These are phyloP conservation scores for Mormyrops boulengeri DNA, from an alignment of 2,797 vertebrate genomes.

Conservation along the genomic window DNA sequence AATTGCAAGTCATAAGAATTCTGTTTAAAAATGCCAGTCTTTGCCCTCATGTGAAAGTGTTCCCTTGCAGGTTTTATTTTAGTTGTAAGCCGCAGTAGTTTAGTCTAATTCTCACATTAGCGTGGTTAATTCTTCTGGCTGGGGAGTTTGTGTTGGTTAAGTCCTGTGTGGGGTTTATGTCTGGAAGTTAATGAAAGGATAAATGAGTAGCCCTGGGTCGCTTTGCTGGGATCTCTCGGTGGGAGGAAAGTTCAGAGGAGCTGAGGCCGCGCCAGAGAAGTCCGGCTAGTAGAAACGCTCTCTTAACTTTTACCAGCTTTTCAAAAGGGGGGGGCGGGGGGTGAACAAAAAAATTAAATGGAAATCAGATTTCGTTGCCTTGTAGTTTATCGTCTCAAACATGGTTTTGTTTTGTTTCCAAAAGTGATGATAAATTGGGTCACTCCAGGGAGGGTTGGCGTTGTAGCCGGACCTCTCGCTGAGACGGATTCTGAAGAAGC, in stretches of 20 bases:
- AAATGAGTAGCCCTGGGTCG: not conserved
- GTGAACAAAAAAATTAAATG: not conserved
- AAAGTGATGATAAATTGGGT: not conserved
- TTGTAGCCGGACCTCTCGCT: not conserved
- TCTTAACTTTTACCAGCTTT: not conserved
- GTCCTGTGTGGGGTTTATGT: not conserved
- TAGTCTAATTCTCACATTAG: not conserved
- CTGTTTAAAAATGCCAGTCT: not conserved
- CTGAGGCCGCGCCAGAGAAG: not conserved
- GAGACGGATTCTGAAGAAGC: not conserved
- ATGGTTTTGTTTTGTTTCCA: not conserved
- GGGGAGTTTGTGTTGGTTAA: not conserved
- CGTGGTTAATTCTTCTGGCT: not conserved
- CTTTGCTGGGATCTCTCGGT: not conserved
- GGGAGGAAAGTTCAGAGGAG: not conserved
- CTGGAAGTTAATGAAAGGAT: slow-evolving; percentile 5
- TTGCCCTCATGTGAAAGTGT: not conserved
- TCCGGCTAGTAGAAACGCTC: not conserved
- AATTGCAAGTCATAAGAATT: not conserved
- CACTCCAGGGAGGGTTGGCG: not conserved
- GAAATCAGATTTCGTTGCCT: not conserved
- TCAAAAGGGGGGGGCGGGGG: not conserved
- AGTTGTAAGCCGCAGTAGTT: not conserved
- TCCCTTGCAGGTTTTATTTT: not conserved
- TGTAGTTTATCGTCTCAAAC: not conserved